Evolutionary conservation across 92 coral and sea anemone genomes (phyloP).

Genomic region (Heteractis magnifica): DNA sequence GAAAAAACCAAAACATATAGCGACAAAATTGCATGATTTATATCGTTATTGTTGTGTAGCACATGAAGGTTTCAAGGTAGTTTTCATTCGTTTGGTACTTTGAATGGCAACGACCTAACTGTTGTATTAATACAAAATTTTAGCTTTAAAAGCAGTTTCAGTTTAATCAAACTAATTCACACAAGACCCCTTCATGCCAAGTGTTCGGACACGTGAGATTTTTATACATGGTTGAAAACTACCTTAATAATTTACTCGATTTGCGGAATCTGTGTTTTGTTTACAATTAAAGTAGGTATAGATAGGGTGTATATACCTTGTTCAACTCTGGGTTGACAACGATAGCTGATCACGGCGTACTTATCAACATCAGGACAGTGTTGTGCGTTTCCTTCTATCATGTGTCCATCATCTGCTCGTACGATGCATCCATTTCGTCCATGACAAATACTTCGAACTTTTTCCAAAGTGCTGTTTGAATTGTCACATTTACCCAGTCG

Average conservation of each 20-base stretch:
- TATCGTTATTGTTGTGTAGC: background rate
- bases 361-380: slow-evolving; percentile 95
- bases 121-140: too few relatives aligned
- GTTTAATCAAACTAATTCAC: too few relatives aligned
- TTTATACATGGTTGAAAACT: too few relatives aligned
- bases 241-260: too few relatives aligned
- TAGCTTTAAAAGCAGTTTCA: too few relatives aligned
- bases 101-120: too few relatives aligned
- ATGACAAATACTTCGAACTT: slow-evolving; percentile 68
- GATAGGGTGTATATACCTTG: slow-evolving; percentile 16
- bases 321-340: slow-evolving; percentile 75
- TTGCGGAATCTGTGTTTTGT: too few relatives aligned
- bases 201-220: too few relatives aligned
- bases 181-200: too few relatives aligned
- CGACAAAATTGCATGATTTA: background rate
- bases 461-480: slow-evolving; percentile 56
- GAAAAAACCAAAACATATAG: too few relatives aligned
- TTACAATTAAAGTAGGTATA: background rate
- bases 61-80: too few relatives aligned
- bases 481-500: slow-evolving; percentile 78
- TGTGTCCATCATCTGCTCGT: slow-evolving; percentile 69
- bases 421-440: slow-evolving; percentile 74
- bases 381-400: slow-evolving; percentile 49
- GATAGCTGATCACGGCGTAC: slow-evolving; percentile 83
- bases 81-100: too few relatives aligned